Percentiles rank a stretch among this genome's conserved stretches.
Conservation (phyloP, 1,140 invertebrate species). For the Lycorma delicatula region DNA sequence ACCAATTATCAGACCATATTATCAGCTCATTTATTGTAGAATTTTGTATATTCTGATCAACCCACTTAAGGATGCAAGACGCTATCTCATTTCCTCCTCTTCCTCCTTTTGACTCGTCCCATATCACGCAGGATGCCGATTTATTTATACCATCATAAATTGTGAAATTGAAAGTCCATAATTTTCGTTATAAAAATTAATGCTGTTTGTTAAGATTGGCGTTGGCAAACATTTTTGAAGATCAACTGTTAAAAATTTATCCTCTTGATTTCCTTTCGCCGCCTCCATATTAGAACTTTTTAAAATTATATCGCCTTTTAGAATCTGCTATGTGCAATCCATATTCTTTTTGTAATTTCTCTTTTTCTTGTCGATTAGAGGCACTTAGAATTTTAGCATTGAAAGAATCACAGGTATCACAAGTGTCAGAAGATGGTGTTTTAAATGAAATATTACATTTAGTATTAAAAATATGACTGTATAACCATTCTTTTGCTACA, state of each 20-base stretch:
- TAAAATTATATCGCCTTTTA: conserved; percentile 11
- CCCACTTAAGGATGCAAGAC: conserved; percentile 15
- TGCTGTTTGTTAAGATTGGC: conserved; percentile 6
- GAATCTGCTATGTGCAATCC: neutral
- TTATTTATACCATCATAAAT: conserved; percentile 13
- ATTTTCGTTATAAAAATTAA: conserved; percentile 14
- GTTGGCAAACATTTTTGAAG: conserved; percentile 16
- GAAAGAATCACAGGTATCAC: conserved; percentile 16
- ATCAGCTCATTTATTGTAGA: conserved; percentile 4
- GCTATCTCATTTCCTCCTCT: conserved; percentile 15
- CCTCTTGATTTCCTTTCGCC: neutral
- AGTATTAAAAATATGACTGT: conserved; percentile 9
- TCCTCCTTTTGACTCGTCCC: conserved; percentile 14
- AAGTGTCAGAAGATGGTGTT: conserved; percentile 12
- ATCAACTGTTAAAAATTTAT: conserved; percentile 11
- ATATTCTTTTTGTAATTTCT: conserved; percentile 7
- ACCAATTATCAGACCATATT: conserved; percentile 16
- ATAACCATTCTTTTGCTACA: conserved; percentile 11
- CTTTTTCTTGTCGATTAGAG: conserved; percentile 6
- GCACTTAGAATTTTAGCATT: conserved; percentile 8
- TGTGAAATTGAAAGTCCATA: conserved; percentile 16
- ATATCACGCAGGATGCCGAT: conserved; percentile 8
- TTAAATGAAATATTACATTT: conserved; percentile 8
- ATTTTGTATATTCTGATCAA: neutral
- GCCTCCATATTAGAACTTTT: conserved; percentile 12